These are phyloP conservation scores for Embidobia sp. DNA, from an alignment of 2,888 invertebrate genomes.

Conservation along the genomic window DNA sequence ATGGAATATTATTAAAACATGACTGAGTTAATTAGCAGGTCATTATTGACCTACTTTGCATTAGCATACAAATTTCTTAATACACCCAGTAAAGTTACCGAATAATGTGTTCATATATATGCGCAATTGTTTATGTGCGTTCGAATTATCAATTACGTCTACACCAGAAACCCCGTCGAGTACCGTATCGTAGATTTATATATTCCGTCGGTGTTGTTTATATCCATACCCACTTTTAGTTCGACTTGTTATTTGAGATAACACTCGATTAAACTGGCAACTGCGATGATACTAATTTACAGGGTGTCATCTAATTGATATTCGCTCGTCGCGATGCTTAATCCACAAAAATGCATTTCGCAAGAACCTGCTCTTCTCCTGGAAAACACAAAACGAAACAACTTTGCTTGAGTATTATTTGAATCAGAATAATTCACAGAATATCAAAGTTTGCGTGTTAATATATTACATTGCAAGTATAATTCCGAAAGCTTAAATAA, in stretches of 20 bases:
- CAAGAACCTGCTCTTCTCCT: neutral
- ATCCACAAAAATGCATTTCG: slow-evolving; percentile 39
- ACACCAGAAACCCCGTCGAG: neutral
- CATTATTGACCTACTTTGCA: no score
- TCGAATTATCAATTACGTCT: no score
- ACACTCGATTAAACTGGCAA: slow-evolving; percentile 70
- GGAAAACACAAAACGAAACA: no score
- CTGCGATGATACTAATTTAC: slow-evolving; percentile 69
- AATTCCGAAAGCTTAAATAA: no score
- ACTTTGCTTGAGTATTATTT: neutral
- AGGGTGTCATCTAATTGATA: slow-evolving; percentile 74
- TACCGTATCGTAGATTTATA: neutral
- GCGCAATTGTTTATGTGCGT: no score
- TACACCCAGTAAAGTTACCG: no score
- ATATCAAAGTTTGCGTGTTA: neutral
- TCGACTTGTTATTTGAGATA: slow-evolving; percentile 71
- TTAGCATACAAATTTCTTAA: no score
- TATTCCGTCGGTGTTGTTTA: neutral
- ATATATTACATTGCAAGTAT: no score
- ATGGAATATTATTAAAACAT: no score
- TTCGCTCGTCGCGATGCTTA: slow-evolving; percentile 69
- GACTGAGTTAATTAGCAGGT: no score
- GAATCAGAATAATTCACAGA: neutral
- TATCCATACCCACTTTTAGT: neutral
- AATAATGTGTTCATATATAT: no score